Conservation (phyloP, 2,888 invertebrate species). For the Sinhomidia bicolor region DNA sequence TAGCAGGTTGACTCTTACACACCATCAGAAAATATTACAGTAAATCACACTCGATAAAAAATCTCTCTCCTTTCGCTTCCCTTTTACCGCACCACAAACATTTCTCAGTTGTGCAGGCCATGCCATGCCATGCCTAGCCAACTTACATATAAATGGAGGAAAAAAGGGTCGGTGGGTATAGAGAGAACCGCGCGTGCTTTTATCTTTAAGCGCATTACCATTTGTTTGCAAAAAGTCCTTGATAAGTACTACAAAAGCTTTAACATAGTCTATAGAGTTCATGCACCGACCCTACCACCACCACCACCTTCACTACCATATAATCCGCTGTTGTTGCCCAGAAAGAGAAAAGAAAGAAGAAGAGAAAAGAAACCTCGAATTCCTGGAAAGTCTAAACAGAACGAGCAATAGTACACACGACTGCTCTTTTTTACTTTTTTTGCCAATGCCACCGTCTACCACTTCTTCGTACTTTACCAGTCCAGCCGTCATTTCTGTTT, state of each 20-base stretch:
- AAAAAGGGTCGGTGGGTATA: slow-evolving; percentile 10
- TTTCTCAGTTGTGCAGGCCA: slow-evolving; percentile 21
- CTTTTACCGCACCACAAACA: too few species aligned
- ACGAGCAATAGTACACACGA: not conserved
- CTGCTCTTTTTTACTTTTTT: not conserved
- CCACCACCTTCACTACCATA: too few species aligned
- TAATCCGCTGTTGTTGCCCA: not conserved
- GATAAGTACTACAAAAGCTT: not conserved
- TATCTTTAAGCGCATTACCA: not conserved
- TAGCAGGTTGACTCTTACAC: too few species aligned
- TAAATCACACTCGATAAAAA: slow-evolving; percentile 16
- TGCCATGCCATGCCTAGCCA: too few species aligned
- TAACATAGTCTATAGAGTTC: not conserved
- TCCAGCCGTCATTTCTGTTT: too few species aligned
- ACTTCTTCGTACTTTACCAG: not conserved
- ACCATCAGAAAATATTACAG: slow-evolving; percentile 6
- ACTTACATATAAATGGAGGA: too few species aligned
- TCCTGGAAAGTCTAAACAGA: not conserved
- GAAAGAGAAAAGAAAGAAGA: not conserved
- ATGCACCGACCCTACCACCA: too few species aligned
- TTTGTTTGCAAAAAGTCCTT: slow-evolving; percentile 5
- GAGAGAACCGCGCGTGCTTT: too few species aligned
- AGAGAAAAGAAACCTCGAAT: not conserved
- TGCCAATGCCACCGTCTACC: not conserved
- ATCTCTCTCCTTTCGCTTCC: too few species aligned